These are phyloP conservation scores for Oedothorax gibbosus DNA, from an alignment of 1,140 invertebrate genomes.

Conservation along the genomic window DNA sequence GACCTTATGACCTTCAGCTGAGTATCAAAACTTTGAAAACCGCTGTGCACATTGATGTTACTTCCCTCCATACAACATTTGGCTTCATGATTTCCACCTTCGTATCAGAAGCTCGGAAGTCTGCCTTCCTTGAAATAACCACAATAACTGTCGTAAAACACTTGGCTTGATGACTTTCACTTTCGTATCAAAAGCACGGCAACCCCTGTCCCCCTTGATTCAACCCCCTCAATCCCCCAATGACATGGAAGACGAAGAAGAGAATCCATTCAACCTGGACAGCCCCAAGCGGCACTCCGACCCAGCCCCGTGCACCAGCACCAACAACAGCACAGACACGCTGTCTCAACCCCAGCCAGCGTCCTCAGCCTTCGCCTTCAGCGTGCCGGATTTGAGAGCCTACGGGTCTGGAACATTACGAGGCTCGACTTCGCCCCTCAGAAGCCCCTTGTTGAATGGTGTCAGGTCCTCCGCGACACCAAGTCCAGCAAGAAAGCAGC, in stretches of 20 bases:
- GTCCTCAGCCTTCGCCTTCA: slow-evolving; percentile 42
- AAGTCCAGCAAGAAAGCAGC: slow-evolving; percentile 19
- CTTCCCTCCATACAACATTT: no score
- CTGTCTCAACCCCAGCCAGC: background rate
- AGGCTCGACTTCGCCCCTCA: slow-evolving; percentile 17
- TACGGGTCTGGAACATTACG: slow-evolving; percentile 12
- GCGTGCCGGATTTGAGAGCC: slow-evolving; percentile 39
- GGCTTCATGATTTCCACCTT: background rate
- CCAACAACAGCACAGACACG: background rate
- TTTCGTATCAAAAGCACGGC: background rate
- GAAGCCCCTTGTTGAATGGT: slow-evolving; percentile 36
- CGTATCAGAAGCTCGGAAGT: background rate
- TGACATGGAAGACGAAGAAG: slow-evolving; percentile 38
- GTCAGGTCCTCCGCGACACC: slow-evolving; percentile 4
- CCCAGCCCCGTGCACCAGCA: slow-evolving; percentile 49
- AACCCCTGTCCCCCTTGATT: background rate
- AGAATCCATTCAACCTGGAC: slow-evolving; percentile 34
- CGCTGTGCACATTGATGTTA: no score
- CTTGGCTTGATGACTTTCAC: background rate
- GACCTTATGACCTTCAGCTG: no score
- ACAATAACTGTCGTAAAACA: background rate
- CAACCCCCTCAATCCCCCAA: background rate
- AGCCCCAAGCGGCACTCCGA: slow-evolving; percentile 54
- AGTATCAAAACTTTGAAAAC: no score
- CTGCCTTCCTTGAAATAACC: background rate